Conservation (phyloP, 2,113 vertebrate species). For the Thamnophis sirtalis region DNA sequence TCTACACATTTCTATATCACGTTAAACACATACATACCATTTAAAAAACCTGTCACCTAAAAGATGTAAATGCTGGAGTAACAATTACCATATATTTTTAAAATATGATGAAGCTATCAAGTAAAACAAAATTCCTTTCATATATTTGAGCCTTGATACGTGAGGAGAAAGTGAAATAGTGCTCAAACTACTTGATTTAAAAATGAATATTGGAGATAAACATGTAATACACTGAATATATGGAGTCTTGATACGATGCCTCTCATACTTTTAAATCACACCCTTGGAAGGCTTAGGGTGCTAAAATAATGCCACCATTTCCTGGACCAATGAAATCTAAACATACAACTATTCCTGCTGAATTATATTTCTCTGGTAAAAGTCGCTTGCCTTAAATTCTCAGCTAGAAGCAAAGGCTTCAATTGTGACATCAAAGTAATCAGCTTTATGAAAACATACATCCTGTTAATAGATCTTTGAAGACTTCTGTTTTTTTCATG, state of each 20-base stretch:
- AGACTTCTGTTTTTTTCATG: constrained; percentile 77
- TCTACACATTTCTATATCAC: not conserved
- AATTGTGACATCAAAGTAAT: constrained; percentile 81
- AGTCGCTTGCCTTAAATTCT: constrained; percentile 44
- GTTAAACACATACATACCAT: constrained; percentile 17
- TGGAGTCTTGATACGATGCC: not conserved
- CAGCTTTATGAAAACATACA: constrained; percentile 88
- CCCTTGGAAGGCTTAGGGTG: constrained; percentile 17
- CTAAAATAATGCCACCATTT: constrained; percentile 21
- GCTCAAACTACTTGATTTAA: not conserved
- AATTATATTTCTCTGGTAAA: constrained; percentile 35
- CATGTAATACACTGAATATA: constrained; percentile 25
- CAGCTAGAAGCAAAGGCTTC: constrained; percentile 75
- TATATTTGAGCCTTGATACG: constrained; percentile 6
- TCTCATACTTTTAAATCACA: constrained; percentile 1
- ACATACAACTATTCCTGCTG: constrained; percentile 42
- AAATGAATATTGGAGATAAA: constrained; percentile 17
- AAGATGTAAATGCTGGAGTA: constrained; percentile 37
- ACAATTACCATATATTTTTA: constrained; percentile 29
- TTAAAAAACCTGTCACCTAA: constrained; percentile 42
- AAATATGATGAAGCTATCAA: constrained; percentile 27
- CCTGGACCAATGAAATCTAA: constrained; percentile 29
- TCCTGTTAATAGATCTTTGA: constrained; percentile 83
- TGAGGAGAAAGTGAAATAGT: constrained; percentile 13
- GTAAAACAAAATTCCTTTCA: not conserved